A percentile compares a stretch with the other conserved stretches of the same genome.
Evolutionary conservation across 2,888 invertebrate species (phyloP).

Genomic region (Tetragonula carbonaria): DNA sequence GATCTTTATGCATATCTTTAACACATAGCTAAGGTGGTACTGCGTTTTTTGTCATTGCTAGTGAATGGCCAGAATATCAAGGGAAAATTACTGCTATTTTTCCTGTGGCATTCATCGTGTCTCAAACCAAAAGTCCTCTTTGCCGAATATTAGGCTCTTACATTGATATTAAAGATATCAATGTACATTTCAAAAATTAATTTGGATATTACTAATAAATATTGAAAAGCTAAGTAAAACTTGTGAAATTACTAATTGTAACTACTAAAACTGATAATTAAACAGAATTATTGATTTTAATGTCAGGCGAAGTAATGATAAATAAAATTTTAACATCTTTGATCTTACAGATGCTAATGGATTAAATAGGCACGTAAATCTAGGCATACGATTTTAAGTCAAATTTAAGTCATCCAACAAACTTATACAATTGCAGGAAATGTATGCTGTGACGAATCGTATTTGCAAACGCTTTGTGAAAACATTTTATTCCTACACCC

Average conservation of each 20-base stretch:
- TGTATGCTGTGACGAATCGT: constrained; percentile 86
- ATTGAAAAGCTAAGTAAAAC: too few species aligned
- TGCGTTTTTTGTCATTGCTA: constrained; percentile 88
- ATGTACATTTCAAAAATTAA: constrained; percentile 53
- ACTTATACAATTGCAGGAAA: constrained; percentile 81
- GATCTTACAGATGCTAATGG: constrained; percentile 22
- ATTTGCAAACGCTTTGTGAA: constrained; percentile 86
- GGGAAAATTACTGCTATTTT: constrained; percentile 88
- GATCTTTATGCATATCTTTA: constrained; percentile 87
- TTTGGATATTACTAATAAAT: too few species aligned
- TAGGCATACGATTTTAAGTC: constrained; percentile 12
- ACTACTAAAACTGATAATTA: too few species aligned
- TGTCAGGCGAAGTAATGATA: background rate
- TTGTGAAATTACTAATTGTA: too few species aligned
- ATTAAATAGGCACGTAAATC: constrained; percentile 62
- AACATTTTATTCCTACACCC: constrained; percentile 86
- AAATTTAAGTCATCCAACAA: constrained; percentile 88
- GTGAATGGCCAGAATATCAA: constrained; percentile 88
- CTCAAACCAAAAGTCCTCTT: constrained; percentile 85
- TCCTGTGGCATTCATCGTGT: constrained; percentile 86
- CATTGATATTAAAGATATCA: constrained; percentile 46
- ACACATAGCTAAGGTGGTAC: constrained; percentile 93
- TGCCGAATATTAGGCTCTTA: constrained; percentile 80
- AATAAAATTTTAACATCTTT: background rate
- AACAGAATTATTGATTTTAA: background rate